Percentiles rank a stretch among this genome's conserved stretches.
phyloP scores from a whole-genome alignment of 2,888 invertebrate genomes.

The Crioceris asparagi region DNA sequence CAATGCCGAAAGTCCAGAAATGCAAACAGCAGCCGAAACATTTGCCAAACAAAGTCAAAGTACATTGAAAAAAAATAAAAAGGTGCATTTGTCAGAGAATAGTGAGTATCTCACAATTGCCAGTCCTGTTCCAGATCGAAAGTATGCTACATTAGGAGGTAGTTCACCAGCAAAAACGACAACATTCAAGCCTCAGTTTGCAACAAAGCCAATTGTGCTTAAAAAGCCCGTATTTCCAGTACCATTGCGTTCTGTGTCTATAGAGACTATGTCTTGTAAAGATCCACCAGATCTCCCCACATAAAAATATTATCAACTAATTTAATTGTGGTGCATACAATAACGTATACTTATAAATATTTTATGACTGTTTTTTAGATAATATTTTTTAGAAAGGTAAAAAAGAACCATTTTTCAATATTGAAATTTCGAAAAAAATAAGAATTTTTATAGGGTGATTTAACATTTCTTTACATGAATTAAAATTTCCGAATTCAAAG shows the following conservation, averaged over 20 bases:
- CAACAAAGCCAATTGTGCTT: constrained; percentile 73
- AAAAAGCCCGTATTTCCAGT: constrained; percentile 51
- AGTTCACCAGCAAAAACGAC: constrained; percentile 28
- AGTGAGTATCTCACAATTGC: constrained; percentile 28
- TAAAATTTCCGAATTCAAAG: too few relatives aligned
- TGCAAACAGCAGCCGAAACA: constrained; percentile 64
- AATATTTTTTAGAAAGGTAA: too few relatives aligned
- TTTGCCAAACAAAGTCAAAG: constrained; percentile 72
- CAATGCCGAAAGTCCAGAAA: constrained; percentile 43
- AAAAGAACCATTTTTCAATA: too few relatives aligned
- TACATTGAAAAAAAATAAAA: constrained; percentile 61
- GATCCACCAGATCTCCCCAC: constrained; percentile 28
- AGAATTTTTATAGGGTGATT: too few relatives aligned
- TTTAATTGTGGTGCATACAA: too few relatives aligned
- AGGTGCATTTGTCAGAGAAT: constrained; percentile 27
- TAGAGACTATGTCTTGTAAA: constrained; percentile 27
- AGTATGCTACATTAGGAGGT: constrained; percentile 29
- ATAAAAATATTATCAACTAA: too few relatives aligned
- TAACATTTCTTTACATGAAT: too few relatives aligned
- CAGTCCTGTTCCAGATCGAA: constrained; percentile 33
- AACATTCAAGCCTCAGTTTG: constrained; percentile 60
- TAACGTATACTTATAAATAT: too few relatives aligned
- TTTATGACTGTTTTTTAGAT: too few relatives aligned
- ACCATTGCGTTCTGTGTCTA: constrained; percentile 35
- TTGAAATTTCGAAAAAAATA: too few relatives aligned